Evolutionary conservation across 2,888 invertebrate species (phyloP).

Genomic region (Bombyx huttoni): DNA sequence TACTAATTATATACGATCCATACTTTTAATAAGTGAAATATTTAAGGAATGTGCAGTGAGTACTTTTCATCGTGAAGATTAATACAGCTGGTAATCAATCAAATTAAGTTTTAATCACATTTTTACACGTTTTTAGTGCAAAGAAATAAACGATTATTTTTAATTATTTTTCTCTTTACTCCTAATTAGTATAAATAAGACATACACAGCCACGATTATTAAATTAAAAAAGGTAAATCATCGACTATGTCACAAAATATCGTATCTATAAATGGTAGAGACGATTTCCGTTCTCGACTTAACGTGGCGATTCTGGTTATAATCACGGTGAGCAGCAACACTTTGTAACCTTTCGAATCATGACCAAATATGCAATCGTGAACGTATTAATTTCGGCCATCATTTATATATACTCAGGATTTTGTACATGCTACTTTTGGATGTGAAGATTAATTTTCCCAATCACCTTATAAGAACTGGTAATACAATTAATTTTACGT

Average conservation of each 20-base stretch:
- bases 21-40: too few species aligned
- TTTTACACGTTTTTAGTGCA: neutral
- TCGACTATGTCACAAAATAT: constrained; percentile 10
- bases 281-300: constrained; percentile 16
- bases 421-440: constrained; percentile 6
- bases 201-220: neutral
- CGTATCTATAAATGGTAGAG: constrained; percentile 16
- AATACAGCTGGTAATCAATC: neutral
- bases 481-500: too few species aligned
- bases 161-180: neutral
- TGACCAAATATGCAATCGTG: constrained; percentile 15
- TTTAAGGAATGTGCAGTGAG: neutral
- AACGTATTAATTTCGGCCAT: constrained; percentile 5
- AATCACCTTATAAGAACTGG: neutral
- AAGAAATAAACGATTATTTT: neutral
- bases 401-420: neutral
- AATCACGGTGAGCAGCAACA: constrained; percentile 10
- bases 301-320: constrained; percentile 27
- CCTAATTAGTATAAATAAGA: neutral
- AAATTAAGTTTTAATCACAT: too few species aligned
- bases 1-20: too few species aligned
- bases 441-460: neutral
- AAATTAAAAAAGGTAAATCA: neutral
- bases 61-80: neutral
- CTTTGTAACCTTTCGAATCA: constrained; percentile 25